phyloP scores from a whole-genome alignment of 1,140 invertebrate species.

The Hermatobates lingyangjiaoensis region DNA sequence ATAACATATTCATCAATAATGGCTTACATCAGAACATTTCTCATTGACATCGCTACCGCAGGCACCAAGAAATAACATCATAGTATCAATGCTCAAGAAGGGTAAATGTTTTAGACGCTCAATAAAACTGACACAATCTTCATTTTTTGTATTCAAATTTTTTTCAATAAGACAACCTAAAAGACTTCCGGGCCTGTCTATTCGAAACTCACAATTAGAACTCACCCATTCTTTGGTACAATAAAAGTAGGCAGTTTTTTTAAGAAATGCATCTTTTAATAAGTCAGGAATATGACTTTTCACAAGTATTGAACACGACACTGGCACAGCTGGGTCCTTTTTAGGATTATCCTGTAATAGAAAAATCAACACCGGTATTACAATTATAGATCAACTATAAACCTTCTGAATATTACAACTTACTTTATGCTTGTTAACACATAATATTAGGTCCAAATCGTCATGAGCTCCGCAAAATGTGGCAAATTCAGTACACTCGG shows the following conservation, averaged over 20 bases:
- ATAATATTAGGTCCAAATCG: not conserved
- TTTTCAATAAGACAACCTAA: too few species aligned
- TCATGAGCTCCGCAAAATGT: not conserved
- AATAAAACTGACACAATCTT: not conserved
- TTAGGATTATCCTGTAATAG: too few species aligned
- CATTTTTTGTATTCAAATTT: not conserved
- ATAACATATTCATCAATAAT: too few species aligned
- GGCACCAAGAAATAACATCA: not conserved
- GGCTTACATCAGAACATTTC: too few species aligned
- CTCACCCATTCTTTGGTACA: not conserved
- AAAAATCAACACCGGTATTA: too few species aligned
- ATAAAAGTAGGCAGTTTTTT: not conserved
- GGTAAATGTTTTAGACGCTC: not conserved
- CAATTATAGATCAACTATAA: too few species aligned
- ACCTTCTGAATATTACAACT: too few species aligned
- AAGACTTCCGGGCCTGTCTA: too few species aligned
- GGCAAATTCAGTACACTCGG: not conserved
- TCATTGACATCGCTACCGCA: not conserved
- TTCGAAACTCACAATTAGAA: too few species aligned
- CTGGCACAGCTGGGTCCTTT: too few species aligned
- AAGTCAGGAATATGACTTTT: too few species aligned
- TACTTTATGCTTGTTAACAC: not conserved
- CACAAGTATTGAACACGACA: too few species aligned
- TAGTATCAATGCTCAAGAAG: not conserved
- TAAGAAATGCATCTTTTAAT: not conserved